Evolutionary conservation across 2,113 vertebrate genomes (phyloP).

Genomic region (Mungos mungo): DNA sequence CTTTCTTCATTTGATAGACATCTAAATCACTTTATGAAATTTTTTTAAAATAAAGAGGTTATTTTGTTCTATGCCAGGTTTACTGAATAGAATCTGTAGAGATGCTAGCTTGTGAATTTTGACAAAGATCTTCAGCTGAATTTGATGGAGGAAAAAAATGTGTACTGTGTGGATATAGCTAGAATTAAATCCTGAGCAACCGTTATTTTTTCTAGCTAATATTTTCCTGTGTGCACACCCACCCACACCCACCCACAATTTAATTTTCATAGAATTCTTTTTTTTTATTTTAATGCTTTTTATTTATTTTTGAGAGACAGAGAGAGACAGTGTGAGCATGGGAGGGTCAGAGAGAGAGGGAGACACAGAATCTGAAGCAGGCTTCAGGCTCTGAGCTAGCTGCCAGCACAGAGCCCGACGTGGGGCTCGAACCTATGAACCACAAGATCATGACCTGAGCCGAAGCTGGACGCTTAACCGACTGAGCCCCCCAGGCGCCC

Average conservation of each 20-base stretch:
- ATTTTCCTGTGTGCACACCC: neutral
- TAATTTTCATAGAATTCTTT: neutral
- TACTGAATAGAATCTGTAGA: neutral
- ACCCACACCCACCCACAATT: neutral
- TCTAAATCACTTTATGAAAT: neutral
- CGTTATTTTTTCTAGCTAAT: neutral
- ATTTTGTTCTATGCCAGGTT: neutral
- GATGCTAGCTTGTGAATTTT: neutral
- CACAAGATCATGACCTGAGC: too few relatives aligned
- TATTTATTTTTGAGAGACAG: too few relatives aligned
- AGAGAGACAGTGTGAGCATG: too few relatives aligned
- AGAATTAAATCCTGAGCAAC: neutral
- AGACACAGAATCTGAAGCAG: too few relatives aligned
- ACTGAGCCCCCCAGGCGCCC: too few relatives aligned
- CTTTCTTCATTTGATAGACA: neutral
- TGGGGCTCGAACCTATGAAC: too few relatives aligned
- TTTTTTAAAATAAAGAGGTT: constrained; percentile 10
- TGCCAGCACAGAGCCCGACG: too few relatives aligned
- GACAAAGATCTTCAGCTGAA: neutral
- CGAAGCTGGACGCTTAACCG: too few relatives aligned
- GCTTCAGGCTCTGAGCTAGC: too few relatives aligned
- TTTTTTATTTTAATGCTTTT: too few relatives aligned
- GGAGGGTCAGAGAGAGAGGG: too few relatives aligned
- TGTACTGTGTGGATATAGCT: neutral
- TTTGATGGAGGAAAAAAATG: neutral